A percentile compares a stretch with the other conserved stretches of the same genome.
These are phyloP conservation scores for Centropristis striata DNA, from an alignment of 2,113 vertebrate genomes.

Conservation along the genomic window DNA sequence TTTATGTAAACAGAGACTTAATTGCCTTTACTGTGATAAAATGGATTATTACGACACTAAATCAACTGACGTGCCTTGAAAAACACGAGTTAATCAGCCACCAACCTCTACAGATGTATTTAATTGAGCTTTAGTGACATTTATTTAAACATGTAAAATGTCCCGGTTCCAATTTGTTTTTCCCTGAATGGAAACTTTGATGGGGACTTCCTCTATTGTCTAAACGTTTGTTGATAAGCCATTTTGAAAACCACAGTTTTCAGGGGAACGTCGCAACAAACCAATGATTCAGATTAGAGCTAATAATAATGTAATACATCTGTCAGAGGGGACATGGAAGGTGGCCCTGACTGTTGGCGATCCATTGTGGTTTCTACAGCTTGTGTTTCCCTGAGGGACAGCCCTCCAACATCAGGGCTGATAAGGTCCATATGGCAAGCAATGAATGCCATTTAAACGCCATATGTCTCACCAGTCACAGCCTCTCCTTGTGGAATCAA, in stretches of 20 bases:
- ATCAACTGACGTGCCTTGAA: not conserved
- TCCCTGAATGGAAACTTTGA: too few relatives aligned
- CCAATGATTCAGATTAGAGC: conserved; percentile 37
- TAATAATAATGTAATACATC: conserved; percentile 33
- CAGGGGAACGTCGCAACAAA: not conserved
- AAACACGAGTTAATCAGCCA: not conserved
- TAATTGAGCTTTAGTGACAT: not conserved
- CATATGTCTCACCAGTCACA: conserved; percentile 59
- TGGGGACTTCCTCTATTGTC: not conserved
- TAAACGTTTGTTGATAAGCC: not conserved
- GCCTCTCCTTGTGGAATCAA: not conserved
- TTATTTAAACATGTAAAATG: too few relatives aligned
- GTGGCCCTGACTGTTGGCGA: conserved; percentile 45
- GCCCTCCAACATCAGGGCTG: conserved; percentile 43
- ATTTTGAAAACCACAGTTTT: not conserved
- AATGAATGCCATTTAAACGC: conserved; percentile 55
- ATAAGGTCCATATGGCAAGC: conserved; percentile 62
- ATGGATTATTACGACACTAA: not conserved
- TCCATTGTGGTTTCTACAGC: conserved; percentile 56
- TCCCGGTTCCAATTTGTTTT: too few relatives aligned
- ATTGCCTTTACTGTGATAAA: not conserved
- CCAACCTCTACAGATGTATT: not conserved
- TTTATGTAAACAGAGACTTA: not conserved
- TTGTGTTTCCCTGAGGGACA: conserved; percentile 48
- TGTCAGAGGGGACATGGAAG: conserved; percentile 19